phyloP scores from a whole-genome alignment of 2,888 invertebrate genomes.

The Eucera pruinosa region DNA sequence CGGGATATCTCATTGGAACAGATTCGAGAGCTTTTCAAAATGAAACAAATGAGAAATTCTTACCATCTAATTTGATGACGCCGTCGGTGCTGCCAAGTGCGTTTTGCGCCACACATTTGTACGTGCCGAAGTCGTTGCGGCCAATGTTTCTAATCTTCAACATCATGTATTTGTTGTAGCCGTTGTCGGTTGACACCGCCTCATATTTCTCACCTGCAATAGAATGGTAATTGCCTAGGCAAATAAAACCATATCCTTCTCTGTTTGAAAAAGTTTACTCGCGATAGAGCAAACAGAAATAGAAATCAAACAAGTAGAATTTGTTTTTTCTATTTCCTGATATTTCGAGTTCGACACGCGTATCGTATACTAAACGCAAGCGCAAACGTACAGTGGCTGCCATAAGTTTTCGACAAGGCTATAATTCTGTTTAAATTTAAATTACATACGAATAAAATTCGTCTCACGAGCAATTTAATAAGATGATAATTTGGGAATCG shows the following conservation, averaged over 20 bases:
- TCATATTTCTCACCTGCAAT: conserved; percentile 94
- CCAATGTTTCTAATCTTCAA: conserved; percentile 93
- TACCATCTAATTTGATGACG: conserved; percentile 95
- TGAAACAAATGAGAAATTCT: conserved; percentile 79
- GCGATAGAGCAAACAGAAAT: background rate
- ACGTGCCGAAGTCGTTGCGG: conserved; percentile 92
- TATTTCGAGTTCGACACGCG: background rate
- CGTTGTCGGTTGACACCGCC: conserved; percentile 92
- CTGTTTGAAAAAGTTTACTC: background rate
- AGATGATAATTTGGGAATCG: too few relatives aligned
- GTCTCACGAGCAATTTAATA: too few relatives aligned
- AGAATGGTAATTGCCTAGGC: conserved; percentile 81
- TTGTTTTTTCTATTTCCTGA: background rate
- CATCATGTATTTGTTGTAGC: conserved; percentile 95
- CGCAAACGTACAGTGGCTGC: too few relatives aligned
- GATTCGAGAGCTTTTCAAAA: too few relatives aligned
- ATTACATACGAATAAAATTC: too few relatives aligned
- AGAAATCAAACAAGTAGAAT: background rate
- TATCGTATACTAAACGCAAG: too few relatives aligned
- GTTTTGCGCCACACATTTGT: conserved; percentile 96
- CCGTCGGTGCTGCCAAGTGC: conserved; percentile 96
- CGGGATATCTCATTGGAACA: too few relatives aligned
- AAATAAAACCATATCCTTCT: conserved; percentile 74
- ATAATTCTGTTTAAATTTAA: too few relatives aligned
- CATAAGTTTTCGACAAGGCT: too few relatives aligned